Percentiles rank a stretch among this genome's conserved stretches.
Evolutionary conservation across 2,888 invertebrate species (phyloP).

Genomic region (Abrostola triplasia): DNA sequence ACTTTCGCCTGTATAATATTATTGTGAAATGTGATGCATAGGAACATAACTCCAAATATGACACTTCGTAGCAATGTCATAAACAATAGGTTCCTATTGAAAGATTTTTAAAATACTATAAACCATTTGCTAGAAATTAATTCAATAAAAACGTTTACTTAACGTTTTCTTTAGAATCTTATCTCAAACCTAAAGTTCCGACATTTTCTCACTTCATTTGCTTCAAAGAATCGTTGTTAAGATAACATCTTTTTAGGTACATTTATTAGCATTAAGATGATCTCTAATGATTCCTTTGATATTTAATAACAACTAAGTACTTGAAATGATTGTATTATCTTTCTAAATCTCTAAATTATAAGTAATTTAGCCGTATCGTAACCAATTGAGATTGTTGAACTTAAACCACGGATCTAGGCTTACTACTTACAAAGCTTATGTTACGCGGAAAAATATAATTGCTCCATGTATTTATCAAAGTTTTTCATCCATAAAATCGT

Average conservation of each 20-base stretch:
- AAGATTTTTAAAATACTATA: background rate
- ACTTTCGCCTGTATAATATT: too few relatives aligned
- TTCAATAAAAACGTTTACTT: slow-evolving; percentile 6
- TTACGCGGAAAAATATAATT: too few relatives aligned
- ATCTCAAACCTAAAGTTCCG: slow-evolving; percentile 27
- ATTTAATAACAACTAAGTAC: slow-evolving; percentile 1
- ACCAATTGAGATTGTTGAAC: too few relatives aligned
- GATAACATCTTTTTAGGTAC: slow-evolving; percentile 34
- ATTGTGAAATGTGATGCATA: too few relatives aligned
- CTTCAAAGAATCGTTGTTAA: slow-evolving; percentile 27
- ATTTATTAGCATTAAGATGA: slow-evolving; percentile 12
- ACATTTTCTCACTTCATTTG: slow-evolving; percentile 41
- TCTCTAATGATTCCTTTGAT: background rate
- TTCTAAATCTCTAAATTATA: too few relatives aligned
- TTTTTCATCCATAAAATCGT: background rate
- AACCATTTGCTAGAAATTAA: background rate
- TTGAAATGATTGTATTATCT: background rate
- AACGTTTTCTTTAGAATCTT: slow-evolving; percentile 28
- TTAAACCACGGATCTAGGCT: too few relatives aligned
- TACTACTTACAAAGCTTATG: too few relatives aligned
- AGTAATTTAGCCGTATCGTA: too few relatives aligned
- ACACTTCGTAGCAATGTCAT: too few relatives aligned
- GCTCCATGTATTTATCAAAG: too few relatives aligned
- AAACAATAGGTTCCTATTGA: too few relatives aligned
- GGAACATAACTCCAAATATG: too few relatives aligned